phyloP scores from a whole-genome alignment of 2,113 vertebrate genomes.

The rat (Rattus norvegicus) region GRCr8 NC_086019.1:160756001-160756500 shows the following conservation, averaged over 20 bases:
- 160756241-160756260: background rate
- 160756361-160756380: constrained; percentile 51
- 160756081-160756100: background rate
- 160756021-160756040: background rate
- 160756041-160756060: background rate
- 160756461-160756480: background rate
- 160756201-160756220: background rate
- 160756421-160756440: background rate
- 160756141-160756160: background rate
- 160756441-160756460: background rate
- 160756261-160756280: background rate
- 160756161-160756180: background rate
- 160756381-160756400: background rate
- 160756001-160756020: background rate
- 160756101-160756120: background rate
- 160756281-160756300: constrained; percentile 81
- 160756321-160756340: constrained; percentile 96
- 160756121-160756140: background rate
- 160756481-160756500: no score
- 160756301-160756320: constrained; percentile 95
- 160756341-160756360: constrained; percentile 96
- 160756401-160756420: background rate
- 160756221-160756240: background rate
- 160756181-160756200: background rate
- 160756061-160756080: no score